Conservation (phyloP, 2,113 vertebrate genomes). For the Oreamnos americanus region DNA sequence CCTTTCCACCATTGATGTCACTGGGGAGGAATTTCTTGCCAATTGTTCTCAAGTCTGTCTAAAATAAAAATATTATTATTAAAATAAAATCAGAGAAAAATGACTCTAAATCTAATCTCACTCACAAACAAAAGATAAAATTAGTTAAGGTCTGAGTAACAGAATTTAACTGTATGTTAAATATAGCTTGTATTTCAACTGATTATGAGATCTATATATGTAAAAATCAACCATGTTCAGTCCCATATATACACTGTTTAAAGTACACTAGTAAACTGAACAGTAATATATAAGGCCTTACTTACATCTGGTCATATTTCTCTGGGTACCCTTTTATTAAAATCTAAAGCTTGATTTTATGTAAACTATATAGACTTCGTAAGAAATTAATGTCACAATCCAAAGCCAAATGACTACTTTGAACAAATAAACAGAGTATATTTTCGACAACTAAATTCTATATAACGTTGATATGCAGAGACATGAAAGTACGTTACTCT, state of each 20-base stretch:
- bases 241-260: not conserved
- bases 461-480: not conserved
- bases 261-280: not conserved
- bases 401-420: not conserved
- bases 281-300: not conserved
- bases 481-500: not conserved
- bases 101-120: constrained; percentile 21
- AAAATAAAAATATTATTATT: constrained; percentile 78
- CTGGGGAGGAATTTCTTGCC: constrained; percentile 93
- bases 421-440: not conserved
- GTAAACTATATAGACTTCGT: not conserved
- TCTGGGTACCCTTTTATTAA: constrained; percentile 2
- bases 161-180: constrained; percentile 26
- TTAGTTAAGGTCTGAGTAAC: not conserved
- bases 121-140: constrained; percentile 33
- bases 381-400: constrained; percentile 2
- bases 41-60: constrained; percentile 96
- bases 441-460: not conserved
- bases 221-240: not conserved
- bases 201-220: not conserved
- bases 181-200: not conserved
- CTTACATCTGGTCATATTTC: not conserved
- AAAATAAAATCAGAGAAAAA: constrained; percentile 69
- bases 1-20: constrained; percentile 95
- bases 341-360: constrained; percentile 1